Base-by-base conservation (phyloP, 2,113 vertebrate species). In the Isurus oxyrinchus region DNA sequence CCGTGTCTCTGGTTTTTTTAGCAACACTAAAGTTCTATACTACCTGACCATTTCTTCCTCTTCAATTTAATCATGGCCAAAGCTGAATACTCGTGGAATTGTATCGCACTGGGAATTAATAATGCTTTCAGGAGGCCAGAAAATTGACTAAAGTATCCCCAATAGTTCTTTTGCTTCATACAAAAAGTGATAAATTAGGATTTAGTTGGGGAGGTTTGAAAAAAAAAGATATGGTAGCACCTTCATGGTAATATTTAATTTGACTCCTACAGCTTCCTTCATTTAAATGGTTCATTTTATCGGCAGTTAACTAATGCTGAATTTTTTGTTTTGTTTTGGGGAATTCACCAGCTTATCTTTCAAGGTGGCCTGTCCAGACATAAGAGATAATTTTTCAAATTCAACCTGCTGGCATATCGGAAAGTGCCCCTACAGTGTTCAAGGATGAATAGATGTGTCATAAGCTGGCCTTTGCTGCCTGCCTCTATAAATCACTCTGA, bases 401-500 rank as follows among this genome's bases (percentile, higher is more conserved):
- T 59, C 55, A 21, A 91, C 16, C 23, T 91, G 88, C 87, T 59
- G 55, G 10, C 13, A 91, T 57, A 59, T 91, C 53, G 5, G 88
- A 88, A 88, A 88, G 21, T 93, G 90, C n/a, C 91, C 61, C 1
- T 66, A 10, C 19, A 94, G 16, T 61, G 91, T 40, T 94, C 91
- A 66, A n/a, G 91, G 59, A 44, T 67, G 61, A 66, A 94, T 66
- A 94, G 35, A 94, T 63, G 19, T 94, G 61, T 94, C 91, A 94
- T 23, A 40, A 66, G 16, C 16, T 25, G 40, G 35, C 61, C 59
- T 94, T 94, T 94, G 91, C 61, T 25, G 61, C 35, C 59, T 44
- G 91, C 16, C 91, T 44, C n/a, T 66, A 67, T 66, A 44, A 94
- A 66, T 94, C 91, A 66, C 16, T 94, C 91, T 94, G 91, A 94